Conservation (phyloP, 1,140 invertebrate species). For the Drosophila seguyi region DNA sequence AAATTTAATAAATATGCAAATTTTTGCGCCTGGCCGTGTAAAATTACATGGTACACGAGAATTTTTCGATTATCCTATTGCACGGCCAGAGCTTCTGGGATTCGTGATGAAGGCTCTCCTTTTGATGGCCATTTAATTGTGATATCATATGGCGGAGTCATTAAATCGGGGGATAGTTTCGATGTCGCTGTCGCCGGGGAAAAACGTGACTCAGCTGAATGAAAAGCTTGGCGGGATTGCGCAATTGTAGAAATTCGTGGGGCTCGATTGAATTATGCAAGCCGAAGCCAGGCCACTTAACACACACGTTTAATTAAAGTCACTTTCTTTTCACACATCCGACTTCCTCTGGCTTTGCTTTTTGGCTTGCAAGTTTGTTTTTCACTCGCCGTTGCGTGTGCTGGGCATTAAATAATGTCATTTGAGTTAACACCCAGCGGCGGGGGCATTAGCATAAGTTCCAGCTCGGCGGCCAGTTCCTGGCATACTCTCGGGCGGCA, state of each 20-base stretch:
- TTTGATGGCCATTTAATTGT: slow-evolving; percentile 67
- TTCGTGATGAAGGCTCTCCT: not conserved
- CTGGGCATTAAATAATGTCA: slow-evolving; percentile 81
- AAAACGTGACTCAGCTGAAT: slow-evolving; percentile 38
- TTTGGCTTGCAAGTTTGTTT: slow-evolving; percentile 21
- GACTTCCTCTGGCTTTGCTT: slow-evolving; percentile 31
- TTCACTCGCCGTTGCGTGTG: slow-evolving; percentile 55
- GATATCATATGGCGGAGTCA: slow-evolving; percentile 18
- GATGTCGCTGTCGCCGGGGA: slow-evolving; percentile 7
- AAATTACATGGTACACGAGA: slow-evolving; percentile 62
- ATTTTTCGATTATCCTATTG: slow-evolving; percentile 62
- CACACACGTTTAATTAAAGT: slow-evolving; percentile 71
- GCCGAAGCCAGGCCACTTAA: slow-evolving; percentile 49
- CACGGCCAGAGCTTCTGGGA: slow-evolving; percentile 29
- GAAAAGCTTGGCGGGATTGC: slow-evolving; percentile 22
- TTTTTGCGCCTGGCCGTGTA: slow-evolving; percentile 52
- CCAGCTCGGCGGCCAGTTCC: slow-evolving; percentile 26
- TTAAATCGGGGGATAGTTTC: slow-evolving; percentile 10
- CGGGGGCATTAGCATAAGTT: slow-evolving; percentile 70
- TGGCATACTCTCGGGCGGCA: slow-evolving; percentile 57
- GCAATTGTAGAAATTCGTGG: slow-evolving; percentile 52
- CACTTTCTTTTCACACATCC: slow-evolving; percentile 76
- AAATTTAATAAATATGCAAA: slow-evolving; percentile 84
- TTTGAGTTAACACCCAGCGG: slow-evolving; percentile 75
- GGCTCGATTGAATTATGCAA: slow-evolving; percentile 70